Conservation (phyloP, 2,888 invertebrate genomes). For the Pasiphila rectangulata region DNA sequence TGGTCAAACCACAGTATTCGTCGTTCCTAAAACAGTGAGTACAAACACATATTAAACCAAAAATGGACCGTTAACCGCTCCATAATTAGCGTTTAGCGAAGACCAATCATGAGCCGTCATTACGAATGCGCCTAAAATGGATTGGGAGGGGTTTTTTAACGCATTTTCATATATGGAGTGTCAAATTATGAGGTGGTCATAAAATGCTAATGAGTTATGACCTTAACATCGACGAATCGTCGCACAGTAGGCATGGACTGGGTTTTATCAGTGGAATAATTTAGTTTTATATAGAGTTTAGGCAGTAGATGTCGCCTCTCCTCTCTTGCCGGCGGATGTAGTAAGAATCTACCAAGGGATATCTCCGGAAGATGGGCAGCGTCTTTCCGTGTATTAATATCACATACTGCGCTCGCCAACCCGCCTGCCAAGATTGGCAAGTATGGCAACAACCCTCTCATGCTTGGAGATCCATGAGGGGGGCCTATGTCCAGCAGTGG, state of each 20-base stretch:
- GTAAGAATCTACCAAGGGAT: too few species aligned
- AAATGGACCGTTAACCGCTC: constrained; percentile 57
- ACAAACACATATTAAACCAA: constrained; percentile 38
- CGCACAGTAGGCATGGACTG: constrained; percentile 38
- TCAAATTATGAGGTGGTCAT: constrained; percentile 35
- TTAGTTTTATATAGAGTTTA: background rate
- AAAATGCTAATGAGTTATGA: constrained; percentile 49
- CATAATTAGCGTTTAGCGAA: constrained; percentile 49
- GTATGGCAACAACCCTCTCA: too few species aligned
- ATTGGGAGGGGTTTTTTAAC: constrained; percentile 54
- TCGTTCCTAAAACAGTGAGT: constrained; percentile 37
- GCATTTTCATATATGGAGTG: constrained; percentile 39
- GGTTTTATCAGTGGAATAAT: constrained; percentile 23
- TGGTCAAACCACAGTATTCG: constrained; percentile 21
- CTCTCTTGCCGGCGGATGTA: too few species aligned
- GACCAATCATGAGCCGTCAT: constrained; percentile 46
- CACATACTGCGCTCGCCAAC: too few species aligned
- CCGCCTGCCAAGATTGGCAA: too few species aligned
- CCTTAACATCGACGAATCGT: constrained; percentile 53
- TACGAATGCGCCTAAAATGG: constrained; percentile 48
- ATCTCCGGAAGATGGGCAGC: too few species aligned
- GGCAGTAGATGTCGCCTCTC: background rate
- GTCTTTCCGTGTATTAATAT: too few species aligned
- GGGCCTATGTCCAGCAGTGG: too few species aligned
- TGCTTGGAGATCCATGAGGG: too few species aligned